These are phyloP conservation scores for Pheosia tremula DNA, from an alignment of 2,888 invertebrate species.

Conservation along the genomic window DNA sequence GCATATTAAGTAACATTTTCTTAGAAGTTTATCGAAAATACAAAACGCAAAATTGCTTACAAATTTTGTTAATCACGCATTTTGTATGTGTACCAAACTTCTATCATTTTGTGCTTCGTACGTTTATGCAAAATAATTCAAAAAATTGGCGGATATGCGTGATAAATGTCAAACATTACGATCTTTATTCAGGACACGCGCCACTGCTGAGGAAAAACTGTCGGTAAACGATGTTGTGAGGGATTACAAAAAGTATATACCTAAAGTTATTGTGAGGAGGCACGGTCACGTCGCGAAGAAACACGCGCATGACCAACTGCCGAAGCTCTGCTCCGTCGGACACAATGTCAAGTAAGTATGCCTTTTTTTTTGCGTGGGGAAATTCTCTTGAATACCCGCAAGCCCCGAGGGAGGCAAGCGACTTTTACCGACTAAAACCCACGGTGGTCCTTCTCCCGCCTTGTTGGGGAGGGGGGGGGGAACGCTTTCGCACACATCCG, in stretches of 20 bases:
- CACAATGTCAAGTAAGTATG: slow-evolving; percentile 85
- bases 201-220: slow-evolving; percentile 90
- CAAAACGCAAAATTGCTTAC: too few species aligned
- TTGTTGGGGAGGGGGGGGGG: too few species aligned
- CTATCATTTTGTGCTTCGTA: background rate
- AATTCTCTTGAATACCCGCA: too few species aligned
- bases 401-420: too few species aligned
- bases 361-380: too few species aligned
- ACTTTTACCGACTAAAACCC: too few species aligned
- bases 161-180: slow-evolving; percentile 14
- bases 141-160: slow-evolving; percentile 22
- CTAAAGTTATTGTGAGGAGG: slow-evolving; percentile 89
- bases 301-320: slow-evolving; percentile 87
- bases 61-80: background rate
- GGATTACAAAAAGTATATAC: slow-evolving; percentile 93
- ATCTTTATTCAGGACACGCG: slow-evolving; percentile 82
- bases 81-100: slow-evolving; percentile 4
- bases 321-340: slow-evolving; percentile 73
- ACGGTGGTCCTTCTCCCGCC: too few species aligned
- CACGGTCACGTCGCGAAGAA: slow-evolving; percentile 91
- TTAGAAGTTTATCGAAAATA: background rate
- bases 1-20: background rate
- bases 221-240: slow-evolving; percentile 88
- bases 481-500: too few species aligned
- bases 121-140: slow-evolving; percentile 2